Percentiles rank a stretch among this genome's conserved stretches.
Evolutionary conservation across 2,888 invertebrate genomes (phyloP).

Genomic region (Drosophila anomelani): DNA sequence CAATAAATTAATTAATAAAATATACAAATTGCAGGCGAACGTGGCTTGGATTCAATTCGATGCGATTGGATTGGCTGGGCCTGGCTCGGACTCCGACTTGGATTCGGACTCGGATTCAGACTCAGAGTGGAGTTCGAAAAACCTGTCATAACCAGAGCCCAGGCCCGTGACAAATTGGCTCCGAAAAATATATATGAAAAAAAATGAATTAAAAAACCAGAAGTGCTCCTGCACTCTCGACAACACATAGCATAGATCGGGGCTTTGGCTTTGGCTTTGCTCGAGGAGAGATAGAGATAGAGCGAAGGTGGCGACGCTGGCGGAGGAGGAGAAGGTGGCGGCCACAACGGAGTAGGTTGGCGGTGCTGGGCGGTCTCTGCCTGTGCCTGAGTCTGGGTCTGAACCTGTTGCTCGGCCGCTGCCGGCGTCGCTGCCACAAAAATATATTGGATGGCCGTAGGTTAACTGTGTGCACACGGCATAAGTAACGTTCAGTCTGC

Average conservation of each 20-base stretch:
- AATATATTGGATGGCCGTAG: constrained; percentile 70
- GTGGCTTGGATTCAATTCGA: constrained; percentile 1
- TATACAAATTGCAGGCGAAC: constrained; percentile 46
- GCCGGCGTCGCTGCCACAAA: constrained; percentile 42
- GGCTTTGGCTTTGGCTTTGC: constrained; percentile 12
- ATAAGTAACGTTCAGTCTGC: constrained; percentile 79
- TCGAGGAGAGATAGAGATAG: constrained; percentile 4
- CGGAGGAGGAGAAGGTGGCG: constrained; percentile 12
- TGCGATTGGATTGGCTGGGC: not conserved
- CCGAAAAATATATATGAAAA: constrained; percentile 25
- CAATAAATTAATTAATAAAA: constrained; percentile 72
- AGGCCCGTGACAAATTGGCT: constrained; percentile 69
- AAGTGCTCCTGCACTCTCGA: constrained; percentile 73
- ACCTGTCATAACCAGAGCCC: constrained; percentile 53
- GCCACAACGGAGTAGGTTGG: constrained; percentile 20
- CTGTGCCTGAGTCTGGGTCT: constrained; percentile 3
- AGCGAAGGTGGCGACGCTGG: constrained; percentile 6
- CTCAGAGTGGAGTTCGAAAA: constrained; percentile 37
- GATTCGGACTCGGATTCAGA: constrained; percentile 3
- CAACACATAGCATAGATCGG: constrained; percentile 31
- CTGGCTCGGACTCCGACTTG: not conserved
- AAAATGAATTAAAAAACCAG: constrained; percentile 54
- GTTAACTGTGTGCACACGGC: constrained; percentile 77
- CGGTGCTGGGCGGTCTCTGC: constrained; percentile 26
- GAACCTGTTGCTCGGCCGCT: constrained; percentile 45